phyloP scores from a whole-genome alignment of 2,888 invertebrate genomes.

The Rhopalosiphum nymphaeae region DNA sequence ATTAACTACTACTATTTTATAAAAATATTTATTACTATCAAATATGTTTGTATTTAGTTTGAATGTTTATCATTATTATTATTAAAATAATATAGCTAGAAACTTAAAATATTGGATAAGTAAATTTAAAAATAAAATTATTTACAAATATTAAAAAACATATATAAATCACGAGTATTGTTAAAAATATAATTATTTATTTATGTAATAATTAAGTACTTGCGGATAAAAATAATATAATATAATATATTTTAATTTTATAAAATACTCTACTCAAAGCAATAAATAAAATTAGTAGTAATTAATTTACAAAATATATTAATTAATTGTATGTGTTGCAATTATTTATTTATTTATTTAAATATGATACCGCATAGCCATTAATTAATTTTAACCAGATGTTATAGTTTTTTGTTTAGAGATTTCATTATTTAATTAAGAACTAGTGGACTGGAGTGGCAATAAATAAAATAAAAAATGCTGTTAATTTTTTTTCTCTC shows the following conservation, averaged over 20 bases:
- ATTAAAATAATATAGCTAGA: background rate
- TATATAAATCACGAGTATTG: background rate
- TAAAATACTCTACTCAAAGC: background rate
- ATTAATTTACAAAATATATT: slow-evolving; percentile 20
- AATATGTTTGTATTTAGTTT: too few species aligned
- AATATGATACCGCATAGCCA: background rate
- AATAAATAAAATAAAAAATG: slow-evolving; percentile 3
- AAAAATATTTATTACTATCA: background rate
- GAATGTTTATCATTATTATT: too few species aligned
- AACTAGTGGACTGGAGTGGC: background rate
- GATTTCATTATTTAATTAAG: slow-evolving; percentile 22
- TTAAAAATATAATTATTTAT: background rate
- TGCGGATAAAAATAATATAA: background rate
- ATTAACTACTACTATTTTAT: background rate
- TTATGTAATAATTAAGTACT: background rate
- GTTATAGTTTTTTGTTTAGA: slow-evolving; percentile 6
- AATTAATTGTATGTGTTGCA: background rate
- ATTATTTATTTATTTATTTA: slow-evolving; percentile 6
- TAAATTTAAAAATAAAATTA: background rate
- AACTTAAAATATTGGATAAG: background rate
- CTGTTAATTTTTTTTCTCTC: background rate
- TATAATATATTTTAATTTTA: background rate
- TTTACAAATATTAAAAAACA: background rate
- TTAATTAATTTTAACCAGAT: slow-evolving; percentile 29
- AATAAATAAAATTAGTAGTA: background rate